Evolutionary conservation across 2,888 invertebrate genomes (phyloP).

Genomic region (Aleiodes leptofemur): DNA sequence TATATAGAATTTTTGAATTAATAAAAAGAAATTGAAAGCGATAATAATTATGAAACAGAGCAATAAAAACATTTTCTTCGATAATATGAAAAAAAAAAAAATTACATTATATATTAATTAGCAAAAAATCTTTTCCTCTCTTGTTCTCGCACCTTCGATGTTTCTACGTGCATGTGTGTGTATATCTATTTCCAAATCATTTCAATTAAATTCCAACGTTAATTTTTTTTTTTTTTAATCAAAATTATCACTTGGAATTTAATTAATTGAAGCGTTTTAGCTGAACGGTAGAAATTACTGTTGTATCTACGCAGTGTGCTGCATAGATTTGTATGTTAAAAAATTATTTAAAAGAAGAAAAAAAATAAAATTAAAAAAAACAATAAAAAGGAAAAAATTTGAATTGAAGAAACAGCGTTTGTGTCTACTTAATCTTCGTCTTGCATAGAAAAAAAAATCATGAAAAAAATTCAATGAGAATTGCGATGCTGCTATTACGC

Average conservation of each 20-base stretch:
- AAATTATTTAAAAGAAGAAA: slow-evolving; percentile 17
- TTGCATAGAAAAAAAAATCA: slow-evolving; percentile 37
- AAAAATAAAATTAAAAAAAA: slow-evolving; percentile 44
- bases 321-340: slow-evolving; percentile 28
- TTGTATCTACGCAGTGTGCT: slow-evolving; percentile 21
- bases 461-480: slow-evolving; percentile 53
- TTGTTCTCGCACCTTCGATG: slow-evolving; percentile 63
- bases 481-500: slow-evolving; percentile 63
- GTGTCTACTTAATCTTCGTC: slow-evolving; percentile 55
- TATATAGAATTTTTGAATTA: slow-evolving; percentile 23
- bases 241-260: slow-evolving; percentile 14
- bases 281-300: slow-evolving; percentile 15
- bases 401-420: slow-evolving; percentile 52
- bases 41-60: slow-evolving; percentile 14
- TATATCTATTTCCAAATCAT: slow-evolving; percentile 34
- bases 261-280: slow-evolving; percentile 7
- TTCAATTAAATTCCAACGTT: slow-evolving; percentile 9
- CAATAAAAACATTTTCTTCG: slow-evolving; percentile 16
- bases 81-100: slow-evolving; percentile 6
- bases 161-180: slow-evolving; percentile 65
- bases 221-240: not conserved
- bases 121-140: slow-evolving; percentile 57
- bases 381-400: slow-evolving; percentile 49
- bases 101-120: slow-evolving; percentile 48
- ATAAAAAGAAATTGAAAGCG: not conserved